phyloP scores from a whole-genome alignment of 2,888 invertebrate genomes.

The Melinaea marsaeus region DNA sequence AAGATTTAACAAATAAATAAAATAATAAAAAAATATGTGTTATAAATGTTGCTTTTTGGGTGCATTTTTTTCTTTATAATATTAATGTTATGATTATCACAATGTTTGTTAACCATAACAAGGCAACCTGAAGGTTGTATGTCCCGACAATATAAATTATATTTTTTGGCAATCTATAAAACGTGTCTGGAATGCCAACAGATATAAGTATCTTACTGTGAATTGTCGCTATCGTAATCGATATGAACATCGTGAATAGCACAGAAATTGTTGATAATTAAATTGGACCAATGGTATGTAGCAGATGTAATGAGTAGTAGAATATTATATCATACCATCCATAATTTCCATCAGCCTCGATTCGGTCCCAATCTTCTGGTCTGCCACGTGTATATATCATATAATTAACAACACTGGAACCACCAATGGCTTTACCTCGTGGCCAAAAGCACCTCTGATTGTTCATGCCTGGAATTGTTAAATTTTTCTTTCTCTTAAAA shows the following conservation, averaged over 20 bases:
- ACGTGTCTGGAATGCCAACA: background rate
- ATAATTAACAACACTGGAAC: slow-evolving; percentile 72
- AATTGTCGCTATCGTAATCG: background rate
- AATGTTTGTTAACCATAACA: slow-evolving; percentile 3
- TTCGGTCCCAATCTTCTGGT: slow-evolving; percentile 80
- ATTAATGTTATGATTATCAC: background rate
- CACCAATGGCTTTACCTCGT: slow-evolving; percentile 71
- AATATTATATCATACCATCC: slow-evolving; percentile 74
- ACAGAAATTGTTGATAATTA: too few relatives aligned
- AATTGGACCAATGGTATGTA: too few relatives aligned
- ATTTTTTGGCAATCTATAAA: background rate
- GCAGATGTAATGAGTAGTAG: too few relatives aligned
- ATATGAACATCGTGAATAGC: too few relatives aligned
- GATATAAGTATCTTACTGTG: background rate
- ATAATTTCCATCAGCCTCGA: slow-evolving; percentile 80
- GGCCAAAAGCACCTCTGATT: slow-evolving; percentile 68
- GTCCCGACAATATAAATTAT: background rate
- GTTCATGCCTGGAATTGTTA: slow-evolving; percentile 48
- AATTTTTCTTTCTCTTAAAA: background rate
- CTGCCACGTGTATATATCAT: slow-evolving; percentile 83
- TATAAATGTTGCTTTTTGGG: too few relatives aligned
- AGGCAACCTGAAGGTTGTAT: background rate
- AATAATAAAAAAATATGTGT: too few relatives aligned
- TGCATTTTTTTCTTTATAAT: too few relatives aligned
- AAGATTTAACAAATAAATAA: too few relatives aligned